Base-by-base conservation (phyloP, 2,888 invertebrate genomes). In the Crossocerus cetratus region DNA sequence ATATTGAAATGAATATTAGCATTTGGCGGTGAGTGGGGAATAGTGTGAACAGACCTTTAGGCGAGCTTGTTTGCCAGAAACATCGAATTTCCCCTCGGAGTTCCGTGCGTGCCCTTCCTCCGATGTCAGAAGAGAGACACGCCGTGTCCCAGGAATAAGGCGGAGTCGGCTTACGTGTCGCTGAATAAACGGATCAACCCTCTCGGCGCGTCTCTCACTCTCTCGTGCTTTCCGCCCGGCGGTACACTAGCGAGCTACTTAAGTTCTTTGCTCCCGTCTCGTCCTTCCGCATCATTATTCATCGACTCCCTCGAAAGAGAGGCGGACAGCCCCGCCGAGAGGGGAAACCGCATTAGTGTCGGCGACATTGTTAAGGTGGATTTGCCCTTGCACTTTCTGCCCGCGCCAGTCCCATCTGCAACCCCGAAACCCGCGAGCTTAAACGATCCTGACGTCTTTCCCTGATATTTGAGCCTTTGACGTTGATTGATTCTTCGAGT, bases 101-200 rank as follows among this genome's bases (percentile, higher is more conserved):
- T 82, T 83, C 77, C n/a, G n/a, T n/a, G n/a, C n/a, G n/a, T n/a
- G 74, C 78, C 67, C 67, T 77, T 69, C 65, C 3, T 65, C 60
- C 73, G 11, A 1, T 11, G 32, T 32, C 5, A n/a, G 49, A 49
- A 49, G n/a, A 49, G 14, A 16, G 49, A 49, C 16, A 32, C 68
- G 74, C 74, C 76, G 74, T 61, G 49, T 32, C 44, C 65, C 71
- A 61, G 74, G 61, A 65, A 65, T 66, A 68, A 80, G 75, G 69
- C 70, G 72, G 73, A 71, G 76, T 71, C 74, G 80, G 81, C 80
- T 82, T 80, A 80, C 84, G 83, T 83, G 81, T 77, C 84, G 76
- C 72, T 76, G 80, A 83, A 84, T 84, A 82, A 84, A 84, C 78
- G 78, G 81, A 83, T 83, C 83, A 80, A 76, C 81, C 75, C 67